These are phyloP conservation scores for Glossosoma conforme DNA, from an alignment of 1,140 invertebrate genomes.

Conservation along the genomic window DNA sequence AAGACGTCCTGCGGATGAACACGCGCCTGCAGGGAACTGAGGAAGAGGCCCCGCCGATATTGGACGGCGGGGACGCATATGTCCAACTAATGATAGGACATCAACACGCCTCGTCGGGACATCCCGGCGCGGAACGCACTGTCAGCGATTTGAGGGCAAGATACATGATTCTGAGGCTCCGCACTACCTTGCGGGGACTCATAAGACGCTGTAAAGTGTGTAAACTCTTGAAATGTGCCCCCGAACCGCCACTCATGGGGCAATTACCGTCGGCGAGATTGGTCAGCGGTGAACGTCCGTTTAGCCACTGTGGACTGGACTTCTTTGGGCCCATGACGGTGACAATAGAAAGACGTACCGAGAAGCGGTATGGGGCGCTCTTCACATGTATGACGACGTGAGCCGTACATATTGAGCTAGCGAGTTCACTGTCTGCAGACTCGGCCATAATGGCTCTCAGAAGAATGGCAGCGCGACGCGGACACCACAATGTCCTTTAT, in stretches of 20 bases:
- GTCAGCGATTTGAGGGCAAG: background rate
- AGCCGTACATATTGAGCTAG: conserved; percentile 34
- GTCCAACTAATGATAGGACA: no score
- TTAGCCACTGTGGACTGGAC: conserved; percentile 31
- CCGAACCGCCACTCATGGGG: conserved; percentile 20
- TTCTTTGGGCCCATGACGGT: conserved; percentile 36
- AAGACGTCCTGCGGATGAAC: background rate
- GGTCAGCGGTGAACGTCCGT: conserved; percentile 27
- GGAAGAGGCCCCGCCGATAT: no score
- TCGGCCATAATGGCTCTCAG: no score
- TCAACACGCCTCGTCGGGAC: no score
- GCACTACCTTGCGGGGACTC: background rate
- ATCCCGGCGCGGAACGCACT: background rate
- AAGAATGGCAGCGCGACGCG: no score
- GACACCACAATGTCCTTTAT: no score
- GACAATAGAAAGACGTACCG: conserved; percentile 24
- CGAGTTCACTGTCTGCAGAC: conserved; percentile 18
- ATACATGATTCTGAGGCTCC: background rate
- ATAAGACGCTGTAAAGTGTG: background rate
- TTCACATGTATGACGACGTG: conserved; percentile 32
- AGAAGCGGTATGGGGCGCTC: conserved; percentile 38
- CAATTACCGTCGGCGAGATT: conserved; percentile 28
- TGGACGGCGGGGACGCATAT: no score
- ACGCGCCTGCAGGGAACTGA: no score
- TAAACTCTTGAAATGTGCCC: background rate